phyloP scores from a whole-genome alignment of 2,797 vertebrate genomes.

The Cottoperca gobio region DNA sequence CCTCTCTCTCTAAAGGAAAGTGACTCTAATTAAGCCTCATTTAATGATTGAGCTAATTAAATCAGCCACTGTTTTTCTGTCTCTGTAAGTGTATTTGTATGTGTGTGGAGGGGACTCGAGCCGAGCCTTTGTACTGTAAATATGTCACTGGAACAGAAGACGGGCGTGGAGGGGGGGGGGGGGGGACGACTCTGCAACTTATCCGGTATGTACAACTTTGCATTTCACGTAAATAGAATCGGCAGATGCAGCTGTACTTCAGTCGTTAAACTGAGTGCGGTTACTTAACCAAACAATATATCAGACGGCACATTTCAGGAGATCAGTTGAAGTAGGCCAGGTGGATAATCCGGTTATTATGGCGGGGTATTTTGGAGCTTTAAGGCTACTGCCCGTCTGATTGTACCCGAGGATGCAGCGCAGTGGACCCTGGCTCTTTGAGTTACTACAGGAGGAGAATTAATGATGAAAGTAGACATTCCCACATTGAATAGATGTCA shows the following conservation, averaged over 20 bases:
- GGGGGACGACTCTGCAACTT: conserved; percentile 22
- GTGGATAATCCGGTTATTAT: conserved; percentile 25
- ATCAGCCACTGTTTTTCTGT: conserved; percentile 75
- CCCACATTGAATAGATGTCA: conserved; percentile 22
- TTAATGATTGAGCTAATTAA: conserved; percentile 86
- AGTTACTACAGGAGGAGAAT: conserved; percentile 32
- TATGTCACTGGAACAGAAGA: conserved; percentile 73
- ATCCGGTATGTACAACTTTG: conserved; percentile 25
- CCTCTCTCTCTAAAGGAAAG: conserved; percentile 80
- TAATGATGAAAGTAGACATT: conserved; percentile 18
- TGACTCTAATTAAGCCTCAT: conserved; percentile 84
- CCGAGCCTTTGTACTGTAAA: conserved; percentile 79
- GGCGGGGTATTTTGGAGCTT: conserved; percentile 6
- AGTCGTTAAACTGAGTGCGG: conserved; percentile 15
- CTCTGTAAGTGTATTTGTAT: conserved; percentile 66
- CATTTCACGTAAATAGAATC: conserved; percentile 53
- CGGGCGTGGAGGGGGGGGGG: conserved; percentile 22
- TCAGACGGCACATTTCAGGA: conserved; percentile 3
- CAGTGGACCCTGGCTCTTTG: conserved; percentile 9
- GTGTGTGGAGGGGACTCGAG: conserved; percentile 67
- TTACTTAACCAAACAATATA: conserved; percentile 13
- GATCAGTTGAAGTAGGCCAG: background rate
- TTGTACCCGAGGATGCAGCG: conserved; percentile 22
- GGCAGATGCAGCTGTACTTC: conserved; percentile 27
- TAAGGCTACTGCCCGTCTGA: conserved; percentile 32